phyloP scores from a whole-genome alignment of 2,797 vertebrate genomes.

The Amazonetta brasiliensis region DNA sequence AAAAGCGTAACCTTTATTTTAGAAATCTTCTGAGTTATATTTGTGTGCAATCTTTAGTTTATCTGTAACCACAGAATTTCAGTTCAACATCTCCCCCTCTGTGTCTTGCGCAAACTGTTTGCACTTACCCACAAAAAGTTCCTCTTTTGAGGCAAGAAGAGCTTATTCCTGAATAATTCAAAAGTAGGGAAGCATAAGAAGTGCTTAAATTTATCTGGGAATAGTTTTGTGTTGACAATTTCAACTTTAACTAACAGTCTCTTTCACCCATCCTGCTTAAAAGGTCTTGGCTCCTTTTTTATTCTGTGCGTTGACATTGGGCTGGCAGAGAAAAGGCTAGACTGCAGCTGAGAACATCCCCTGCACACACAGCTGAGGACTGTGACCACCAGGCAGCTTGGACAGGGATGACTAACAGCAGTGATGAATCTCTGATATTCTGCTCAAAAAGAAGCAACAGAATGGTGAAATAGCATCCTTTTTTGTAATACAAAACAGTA shows the following conservation, averaged over 20 bases:
- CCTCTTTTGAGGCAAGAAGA: neutral
- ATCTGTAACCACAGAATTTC: neutral
- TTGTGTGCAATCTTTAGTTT: neutral
- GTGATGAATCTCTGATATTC: neutral
- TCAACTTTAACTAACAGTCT: constrained; percentile 34
- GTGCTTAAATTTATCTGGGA: neutral
- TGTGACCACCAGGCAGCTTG: neutral
- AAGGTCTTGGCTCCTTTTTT: constrained; percentile 41
- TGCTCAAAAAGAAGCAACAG: neutral
- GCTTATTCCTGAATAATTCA: constrained; percentile 44
- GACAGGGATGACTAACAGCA: neutral
- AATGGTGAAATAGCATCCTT: neutral
- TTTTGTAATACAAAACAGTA: neutral
- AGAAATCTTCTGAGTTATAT: neutral
- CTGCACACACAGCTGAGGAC: neutral
- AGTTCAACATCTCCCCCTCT: neutral
- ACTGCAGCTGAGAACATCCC: neutral
- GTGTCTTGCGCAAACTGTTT: constrained; percentile 3
- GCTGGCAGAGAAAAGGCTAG: constrained; percentile 25
- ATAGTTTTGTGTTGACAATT: constrained; percentile 37
- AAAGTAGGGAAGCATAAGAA: neutral
- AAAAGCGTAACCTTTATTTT: neutral
- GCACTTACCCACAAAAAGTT: neutral
- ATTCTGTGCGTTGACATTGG: constrained; percentile 2
- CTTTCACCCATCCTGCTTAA: constrained; percentile 33